Base-by-base conservation (phyloP, 2,113 vertebrate species). In the Benitochromis conjunctus region DNA sequence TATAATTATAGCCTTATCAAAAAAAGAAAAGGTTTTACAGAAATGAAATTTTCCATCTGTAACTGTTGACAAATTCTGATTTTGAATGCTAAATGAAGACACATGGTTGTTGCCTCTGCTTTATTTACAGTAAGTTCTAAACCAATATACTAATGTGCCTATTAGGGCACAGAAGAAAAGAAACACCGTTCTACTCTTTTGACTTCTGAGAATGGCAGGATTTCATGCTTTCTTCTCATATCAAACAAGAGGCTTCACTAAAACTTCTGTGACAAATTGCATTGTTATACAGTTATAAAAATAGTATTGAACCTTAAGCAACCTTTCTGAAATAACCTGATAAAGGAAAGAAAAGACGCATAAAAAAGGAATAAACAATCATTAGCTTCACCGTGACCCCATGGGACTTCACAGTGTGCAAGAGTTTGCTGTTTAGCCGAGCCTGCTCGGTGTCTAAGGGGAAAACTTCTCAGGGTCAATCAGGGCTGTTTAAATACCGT, bases 181-280 rank as follows among this genome's bases (percentile, higher is more conserved):
- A 57, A 53, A 34, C 60, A 18, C 54, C 29, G 46, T 19, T 11
- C 41, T 62, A 24, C 29, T 79, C 29, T 62, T 55, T n/a, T 36
- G 31, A 64, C 9, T 29, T 38, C 3, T 9, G 29, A 71, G 29
- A 83, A 66, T 29, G 29, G 51, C 36, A 66, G 71, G 74, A 74
- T 84, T 87, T 90, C 74, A 81, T 58, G 48, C 38, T 80, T 76
- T 58, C 71, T 84, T 24, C 51, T 71, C 57, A 56, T 21, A 64
- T 86, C 34, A 79, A 82, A 69, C 29, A 56, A 77, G 76, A 76
- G 74, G 31, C 38, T 80, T 79, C 53, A 82, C 55, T 74, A 69
- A 91, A 84, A 85, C 85, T 86, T 89, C 79, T 90, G 84, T 91
- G 88, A 90, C 88, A 91, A 92, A 93, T 88, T 81, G 62, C 81